Evolutionary conservation across 2,797 vertebrate species (phyloP).

Genomic region (Caiman crocodilus): DNA sequence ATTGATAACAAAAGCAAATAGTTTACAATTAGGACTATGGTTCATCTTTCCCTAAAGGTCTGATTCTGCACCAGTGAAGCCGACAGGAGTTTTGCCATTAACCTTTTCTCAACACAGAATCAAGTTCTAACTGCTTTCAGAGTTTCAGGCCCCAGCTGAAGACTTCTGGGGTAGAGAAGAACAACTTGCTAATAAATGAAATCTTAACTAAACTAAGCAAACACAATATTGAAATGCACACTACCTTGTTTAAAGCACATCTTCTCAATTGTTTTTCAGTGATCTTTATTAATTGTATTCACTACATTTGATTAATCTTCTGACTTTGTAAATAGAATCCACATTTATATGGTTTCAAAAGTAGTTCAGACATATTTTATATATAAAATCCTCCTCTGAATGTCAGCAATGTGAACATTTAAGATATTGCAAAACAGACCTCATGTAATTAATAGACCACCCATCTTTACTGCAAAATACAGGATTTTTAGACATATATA

Average conservation of each 20-base stretch:
- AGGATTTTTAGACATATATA: not conserved
- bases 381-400: too few relatives aligned
- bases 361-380: not conserved
- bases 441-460: not conserved
- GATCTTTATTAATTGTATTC: not conserved
- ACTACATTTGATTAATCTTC: not conserved
- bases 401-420: too few relatives aligned
- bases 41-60: not conserved
- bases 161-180: not conserved
- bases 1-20: slow-evolving; percentile 6
- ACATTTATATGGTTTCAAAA: not conserved
- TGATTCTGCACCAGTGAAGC: not conserved
- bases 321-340: not conserved
- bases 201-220: not conserved
- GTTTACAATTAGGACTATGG: not conserved
- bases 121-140: not conserved
- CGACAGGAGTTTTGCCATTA: not conserved
- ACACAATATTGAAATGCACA: not conserved
- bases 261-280: not conserved
- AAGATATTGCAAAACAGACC: not conserved
- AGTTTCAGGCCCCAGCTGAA: not conserved
- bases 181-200: not conserved
- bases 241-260: not conserved
- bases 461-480: not conserved
- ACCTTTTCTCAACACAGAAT: not conserved